A percentile compares a stretch with the other conserved stretches of the same genome.
Evolutionary conservation across 2,113 vertebrate genomes (phyloP).

Genomic region (Mustela lutreola): DNA sequence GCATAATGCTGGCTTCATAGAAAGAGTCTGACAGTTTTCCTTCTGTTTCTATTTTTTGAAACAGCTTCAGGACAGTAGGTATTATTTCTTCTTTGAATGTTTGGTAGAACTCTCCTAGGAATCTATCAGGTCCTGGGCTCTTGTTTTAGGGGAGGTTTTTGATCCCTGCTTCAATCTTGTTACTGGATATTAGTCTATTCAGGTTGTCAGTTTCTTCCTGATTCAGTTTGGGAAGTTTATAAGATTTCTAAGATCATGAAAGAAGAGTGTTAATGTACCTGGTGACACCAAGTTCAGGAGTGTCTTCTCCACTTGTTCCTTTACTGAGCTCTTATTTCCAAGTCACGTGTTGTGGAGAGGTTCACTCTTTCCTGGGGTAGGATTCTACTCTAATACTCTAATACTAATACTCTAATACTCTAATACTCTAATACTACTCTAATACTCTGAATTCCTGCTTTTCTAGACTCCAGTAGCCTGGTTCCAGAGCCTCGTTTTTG

Average conservation of each 20-base stretch:
- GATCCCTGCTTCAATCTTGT: too few species aligned
- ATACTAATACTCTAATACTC: background rate
- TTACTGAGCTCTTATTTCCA: background rate
- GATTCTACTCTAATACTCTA: background rate
- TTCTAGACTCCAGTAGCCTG: background rate
- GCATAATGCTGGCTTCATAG: too few species aligned
- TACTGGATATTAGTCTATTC: too few species aligned
- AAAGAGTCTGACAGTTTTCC: too few species aligned
- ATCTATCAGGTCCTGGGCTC: too few species aligned
- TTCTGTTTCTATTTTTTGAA: too few species aligned
- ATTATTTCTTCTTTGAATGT: too few species aligned
- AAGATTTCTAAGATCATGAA: background rate
- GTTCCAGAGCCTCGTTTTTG: fast-evolving
- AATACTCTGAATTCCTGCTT: background rate
- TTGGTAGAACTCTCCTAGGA: too few species aligned
- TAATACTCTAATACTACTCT: background rate
- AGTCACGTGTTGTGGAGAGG: fast-evolving
- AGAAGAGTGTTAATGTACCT: background rate
- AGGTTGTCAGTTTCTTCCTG: too few species aligned
- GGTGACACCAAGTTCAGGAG: background rate
- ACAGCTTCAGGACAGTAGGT: too few species aligned
- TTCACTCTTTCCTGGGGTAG: background rate
- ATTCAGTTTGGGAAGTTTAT: too few species aligned
- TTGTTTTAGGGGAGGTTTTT: too few species aligned
- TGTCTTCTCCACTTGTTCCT: background rate